Evolutionary conservation across 2,113 vertebrate species (phyloP).

Genomic region (Pteropus alecto): DNA sequence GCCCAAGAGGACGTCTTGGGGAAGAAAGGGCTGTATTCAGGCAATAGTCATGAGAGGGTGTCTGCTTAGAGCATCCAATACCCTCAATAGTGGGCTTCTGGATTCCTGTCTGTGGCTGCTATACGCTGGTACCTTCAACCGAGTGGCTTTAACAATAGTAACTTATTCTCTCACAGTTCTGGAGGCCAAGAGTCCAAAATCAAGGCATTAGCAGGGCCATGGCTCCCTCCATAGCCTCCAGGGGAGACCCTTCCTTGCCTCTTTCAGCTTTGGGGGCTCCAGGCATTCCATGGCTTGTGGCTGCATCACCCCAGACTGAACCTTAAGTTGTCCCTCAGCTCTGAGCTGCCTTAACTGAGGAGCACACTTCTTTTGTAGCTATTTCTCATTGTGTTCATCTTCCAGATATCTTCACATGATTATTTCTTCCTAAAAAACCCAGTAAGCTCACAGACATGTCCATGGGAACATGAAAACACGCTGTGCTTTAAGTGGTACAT

Average conservation of each 20-base stretch:
- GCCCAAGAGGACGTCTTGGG: not conserved
- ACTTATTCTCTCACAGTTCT: not conserved
- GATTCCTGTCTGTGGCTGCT: not conserved
- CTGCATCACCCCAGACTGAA: not conserved
- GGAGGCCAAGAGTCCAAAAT: not conserved
- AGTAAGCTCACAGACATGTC: not conserved
- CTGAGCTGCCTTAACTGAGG: not conserved
- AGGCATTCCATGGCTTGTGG: not conserved
- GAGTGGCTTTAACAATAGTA: not conserved
- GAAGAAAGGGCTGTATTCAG: not conserved
- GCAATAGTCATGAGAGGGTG: no score
- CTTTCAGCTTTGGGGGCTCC: not conserved
- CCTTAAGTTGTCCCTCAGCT: not conserved
- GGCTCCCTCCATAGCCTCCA: no score
- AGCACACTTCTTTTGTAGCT: not conserved
- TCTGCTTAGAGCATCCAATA: not conserved
- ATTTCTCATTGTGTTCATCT: not conserved
- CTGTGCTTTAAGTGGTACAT: not conserved
- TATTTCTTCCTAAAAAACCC: not conserved
- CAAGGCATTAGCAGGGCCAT: no score
- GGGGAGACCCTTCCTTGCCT: not conserved
- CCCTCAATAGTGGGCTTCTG: not conserved
- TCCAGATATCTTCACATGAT: not conserved
- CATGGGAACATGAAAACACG: not conserved
- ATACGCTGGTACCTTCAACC: accelerated